Evolutionary conservation across 2,888 invertebrate species (phyloP), one percentile per base, ranked within the genome.

Genomic region (Nematopogon swammerdamellus): DNA sequence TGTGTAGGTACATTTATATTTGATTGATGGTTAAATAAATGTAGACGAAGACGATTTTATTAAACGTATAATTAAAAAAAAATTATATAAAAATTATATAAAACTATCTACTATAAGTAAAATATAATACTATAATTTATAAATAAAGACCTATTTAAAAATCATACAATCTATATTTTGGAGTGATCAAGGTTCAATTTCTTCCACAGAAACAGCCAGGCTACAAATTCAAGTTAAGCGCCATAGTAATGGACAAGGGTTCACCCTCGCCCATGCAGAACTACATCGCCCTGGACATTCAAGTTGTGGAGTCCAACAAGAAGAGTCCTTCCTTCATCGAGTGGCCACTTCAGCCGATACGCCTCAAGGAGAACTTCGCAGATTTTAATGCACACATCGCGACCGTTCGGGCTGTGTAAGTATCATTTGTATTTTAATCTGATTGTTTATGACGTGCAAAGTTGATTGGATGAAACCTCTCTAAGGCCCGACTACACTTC

Each of bases 221-320:
- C 47, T 84, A 84, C 61, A 84, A 82, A 62, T 91, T 89, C 64
- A 81, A 80, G 55, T 82, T 92, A 63, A 83, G 82, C 56, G 91
- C 92, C 10, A 83, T 83, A 55, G 94, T 93, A n/a, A 82, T 83
- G 57, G 94, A 95, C 70, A 85, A 85, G 66, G 93, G 93, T 1
- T n/a, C n/a, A n/a, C 69, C 70, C 18, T 80, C 76, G 11, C 80
- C 84, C 8, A 85, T 85, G 60, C 83, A 84, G 60, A 86, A 86
- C 55, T 82, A 84, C 49, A 93, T 91, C 54, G 88, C 88, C 63
- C 84, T 97, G 54, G 86, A 89, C 57, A 91, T 97, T 56, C 85
- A 85, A 55, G 91, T 96, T 20, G 91, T 94, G 5, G 91, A 90
- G 62, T 91, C 91, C n/a, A 89, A 88, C 67, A 92, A 89, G 76